Conservation (phyloP, 92 coral and sea anemone genomes). For the Muricea muricata region DNA sequence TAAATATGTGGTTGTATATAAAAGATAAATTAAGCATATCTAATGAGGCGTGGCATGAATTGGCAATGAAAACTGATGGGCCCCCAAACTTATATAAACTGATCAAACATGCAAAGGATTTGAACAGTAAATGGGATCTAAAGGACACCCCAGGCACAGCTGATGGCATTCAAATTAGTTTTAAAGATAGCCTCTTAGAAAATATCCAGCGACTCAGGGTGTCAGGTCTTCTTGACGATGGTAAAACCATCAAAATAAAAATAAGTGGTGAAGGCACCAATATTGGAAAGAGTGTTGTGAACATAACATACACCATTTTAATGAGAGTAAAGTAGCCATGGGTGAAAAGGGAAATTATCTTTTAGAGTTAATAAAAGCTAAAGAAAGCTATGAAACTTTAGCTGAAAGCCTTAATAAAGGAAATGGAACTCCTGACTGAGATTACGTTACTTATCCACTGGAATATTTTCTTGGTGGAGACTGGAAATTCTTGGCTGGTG, state of each 20-base stretch:
- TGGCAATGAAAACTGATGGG: constrained; percentile 9
- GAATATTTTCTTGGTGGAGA: constrained; percentile 26
- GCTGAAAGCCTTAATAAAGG: constrained; percentile 48
- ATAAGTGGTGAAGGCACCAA: constrained; percentile 17
- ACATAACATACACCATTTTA: constrained; percentile 10
- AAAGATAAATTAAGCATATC: constrained; percentile 28
- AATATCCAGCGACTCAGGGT: constrained; percentile 30
- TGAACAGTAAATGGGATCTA: constrained; percentile 52
- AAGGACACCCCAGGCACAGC: constrained; percentile 58
- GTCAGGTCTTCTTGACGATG: not conserved
- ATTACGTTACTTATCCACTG: not conserved
- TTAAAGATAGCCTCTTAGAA: constrained; percentile 39
- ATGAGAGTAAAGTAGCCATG: too few relatives aligned
- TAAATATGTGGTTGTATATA: constrained; percentile 28
- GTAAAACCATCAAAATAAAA: not conserved
- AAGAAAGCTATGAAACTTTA: constrained; percentile 52
- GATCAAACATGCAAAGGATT: not conserved
- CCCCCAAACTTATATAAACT: not conserved
- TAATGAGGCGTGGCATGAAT: constrained; percentile 37
- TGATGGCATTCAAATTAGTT: constrained; percentile 61
- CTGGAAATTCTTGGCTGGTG: constrained; percentile 20
- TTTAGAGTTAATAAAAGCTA: constrained; percentile 29
- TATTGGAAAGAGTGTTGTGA: not conserved
- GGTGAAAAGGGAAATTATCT: constrained; percentile 47
- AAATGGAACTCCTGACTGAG: not conserved